Evolutionary conservation across 2,888 invertebrate genomes (phyloP), one percentile per base, ranked within the genome.

Genomic region (Scaptomyza tumidula): DNA sequence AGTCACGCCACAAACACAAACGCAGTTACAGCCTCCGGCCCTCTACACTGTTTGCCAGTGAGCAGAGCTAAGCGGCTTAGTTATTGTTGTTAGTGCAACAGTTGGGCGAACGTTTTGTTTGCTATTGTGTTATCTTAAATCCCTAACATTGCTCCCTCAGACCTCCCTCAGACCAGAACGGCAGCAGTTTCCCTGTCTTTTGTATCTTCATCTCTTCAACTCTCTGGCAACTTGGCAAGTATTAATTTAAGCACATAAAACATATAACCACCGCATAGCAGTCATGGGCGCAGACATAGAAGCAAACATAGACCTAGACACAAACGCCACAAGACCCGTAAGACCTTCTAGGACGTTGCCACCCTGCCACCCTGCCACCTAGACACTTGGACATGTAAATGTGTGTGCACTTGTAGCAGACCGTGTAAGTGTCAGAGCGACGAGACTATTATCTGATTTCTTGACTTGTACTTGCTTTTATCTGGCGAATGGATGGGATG

Each of bases 211-310:
- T 13, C 16, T 41, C 49, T 19, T 16, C 49, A 24, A n/a, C 35
- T 31, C 35, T 31, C 27, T 6, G 27, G n/a, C 16, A 41, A 41
- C 39, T 59, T 46, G 35, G 62, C 67, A 77, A 67, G 78, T 80
- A 87, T 85, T 85, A 88, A 88, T 88, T 85, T 86, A 83, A 86
- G 80, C 69, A 80, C 82, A 84, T 86, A 87, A 85, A 87, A 82
- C 80, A 83, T 78, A 80, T 62, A 59, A 43, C 50, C 60, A 27
- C 45, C 55, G 65, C 70, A 69, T 56, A 56, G 54, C 71, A 53
- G 44, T 33, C 67, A 60, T 31, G 37, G 45, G 52, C 54, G 24
- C 29, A 60, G 37, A 62, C 58, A 6, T 27, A 48, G 48, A 64
- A 53, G 35, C 33, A 61, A 33, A 59, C 71, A 50, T 39, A 56